These are phyloP conservation scores for Tapirus indicus DNA, from an alignment of 2,797 vertebrate species.

Conservation along the genomic window DNA sequence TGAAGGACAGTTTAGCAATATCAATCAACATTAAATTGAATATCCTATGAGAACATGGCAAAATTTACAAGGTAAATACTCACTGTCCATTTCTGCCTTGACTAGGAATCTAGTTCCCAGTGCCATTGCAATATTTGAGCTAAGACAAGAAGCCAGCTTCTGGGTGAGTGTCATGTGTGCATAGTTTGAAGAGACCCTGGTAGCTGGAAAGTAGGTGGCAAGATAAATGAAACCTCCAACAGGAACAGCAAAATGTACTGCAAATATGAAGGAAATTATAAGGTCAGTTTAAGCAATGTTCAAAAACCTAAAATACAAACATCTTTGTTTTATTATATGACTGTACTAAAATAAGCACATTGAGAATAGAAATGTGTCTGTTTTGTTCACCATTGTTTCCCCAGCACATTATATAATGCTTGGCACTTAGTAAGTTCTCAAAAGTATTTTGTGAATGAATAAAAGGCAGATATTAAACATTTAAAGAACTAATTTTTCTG, in stretches of 20 bases:
- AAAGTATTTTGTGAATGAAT: background rate
- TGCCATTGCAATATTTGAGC: constrained; percentile 97
- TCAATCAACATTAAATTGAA: background rate
- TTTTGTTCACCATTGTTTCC: background rate
- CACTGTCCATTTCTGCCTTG: constrained; percentile 97
- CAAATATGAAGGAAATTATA: constrained; percentile 3
- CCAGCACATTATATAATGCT: background rate
- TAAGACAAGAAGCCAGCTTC: constrained; percentile 95
- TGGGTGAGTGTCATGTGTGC: constrained; percentile 92
- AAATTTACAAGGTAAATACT: constrained; percentile 73
- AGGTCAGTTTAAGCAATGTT: background rate
- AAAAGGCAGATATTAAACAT: background rate
- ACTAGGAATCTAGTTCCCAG: constrained; percentile 96
- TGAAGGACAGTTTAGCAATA: background rate
- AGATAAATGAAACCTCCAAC: constrained; percentile 96
- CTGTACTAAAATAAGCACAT: background rate
- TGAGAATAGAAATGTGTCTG: background rate
- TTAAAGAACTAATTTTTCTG: background rate
- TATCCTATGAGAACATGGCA: background rate
- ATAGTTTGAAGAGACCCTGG: constrained; percentile 93
- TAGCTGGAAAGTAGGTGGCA: constrained; percentile 95
- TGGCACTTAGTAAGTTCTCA: background rate
- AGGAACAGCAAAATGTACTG: constrained; percentile 94
- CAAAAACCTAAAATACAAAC: background rate
- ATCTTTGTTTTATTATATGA: background rate